Conservation (phyloP, 2,888 invertebrate genomes). For the Troides helena region DNA sequence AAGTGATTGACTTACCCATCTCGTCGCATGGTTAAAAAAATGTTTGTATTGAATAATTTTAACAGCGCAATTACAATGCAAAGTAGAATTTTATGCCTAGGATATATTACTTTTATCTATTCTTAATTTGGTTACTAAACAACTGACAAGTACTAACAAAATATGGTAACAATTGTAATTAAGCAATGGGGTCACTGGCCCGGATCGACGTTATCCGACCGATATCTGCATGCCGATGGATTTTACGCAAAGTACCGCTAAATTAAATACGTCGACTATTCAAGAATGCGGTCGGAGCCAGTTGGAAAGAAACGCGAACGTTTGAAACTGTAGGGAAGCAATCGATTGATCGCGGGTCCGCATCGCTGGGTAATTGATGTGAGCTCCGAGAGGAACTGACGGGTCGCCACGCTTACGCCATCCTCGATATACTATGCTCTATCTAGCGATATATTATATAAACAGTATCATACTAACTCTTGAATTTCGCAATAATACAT, state of each 20-base stretch:
- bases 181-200: constrained; percentile 18
- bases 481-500: neutral
- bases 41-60: too few species aligned
- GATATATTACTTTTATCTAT: too few species aligned
- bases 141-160: neutral
- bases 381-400: constrained; percentile 52
- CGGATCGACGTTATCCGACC: neutral
- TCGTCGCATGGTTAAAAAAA: too few species aligned
- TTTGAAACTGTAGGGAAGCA: constrained; percentile 50
- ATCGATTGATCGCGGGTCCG: constrained; percentile 66
- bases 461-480: neutral
- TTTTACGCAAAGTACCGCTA: constrained; percentile 30
- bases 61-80: too few species aligned
- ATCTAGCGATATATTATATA: neutral
- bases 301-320: constrained; percentile 34
- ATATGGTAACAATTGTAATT: constrained; percentile 7
- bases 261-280: constrained; percentile 14
- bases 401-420: constrained; percentile 28
- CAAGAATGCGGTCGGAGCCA: constrained; percentile 25
- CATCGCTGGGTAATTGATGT: constrained; percentile 63
- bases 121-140: neutral
- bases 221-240: constrained; percentile 1
- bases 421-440: neutral
- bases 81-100: too few species aligned
- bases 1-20: too few species aligned